phyloP scores from a whole-genome alignment of 2,113 vertebrate genomes.

The Atlantisia rogersi region DNA sequence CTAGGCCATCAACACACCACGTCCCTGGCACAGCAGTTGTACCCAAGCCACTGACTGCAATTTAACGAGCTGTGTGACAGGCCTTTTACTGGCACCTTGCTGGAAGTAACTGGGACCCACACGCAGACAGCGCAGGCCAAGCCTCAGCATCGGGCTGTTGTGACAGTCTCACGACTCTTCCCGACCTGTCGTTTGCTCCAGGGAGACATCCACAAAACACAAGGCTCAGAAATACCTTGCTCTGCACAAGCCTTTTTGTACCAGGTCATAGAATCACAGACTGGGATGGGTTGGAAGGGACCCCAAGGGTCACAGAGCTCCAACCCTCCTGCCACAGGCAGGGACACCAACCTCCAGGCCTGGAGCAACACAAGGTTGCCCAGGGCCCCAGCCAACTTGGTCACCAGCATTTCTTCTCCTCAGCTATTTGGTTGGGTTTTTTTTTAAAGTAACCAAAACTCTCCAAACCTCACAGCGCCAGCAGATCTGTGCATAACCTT shows the following conservation, averaged over 20 bases:
- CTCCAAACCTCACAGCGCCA: not conserved
- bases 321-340: too few relatives aligned
- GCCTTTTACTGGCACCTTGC: not conserved
- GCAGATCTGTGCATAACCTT: not conserved
- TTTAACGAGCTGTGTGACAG: not conserved
- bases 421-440: not conserved
- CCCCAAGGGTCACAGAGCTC: too few relatives aligned
- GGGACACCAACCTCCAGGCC: too few relatives aligned
- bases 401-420: not conserved
- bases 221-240: not conserved
- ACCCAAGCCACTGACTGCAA: not conserved
- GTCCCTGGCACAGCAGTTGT: not conserved
- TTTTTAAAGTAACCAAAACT: not conserved
- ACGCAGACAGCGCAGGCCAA: not conserved
- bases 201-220: not conserved
- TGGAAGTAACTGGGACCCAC: not conserved
- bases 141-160: rapidly evolving
- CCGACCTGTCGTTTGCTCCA: too few relatives aligned
- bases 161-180: not conserved
- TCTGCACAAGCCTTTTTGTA: not conserved
- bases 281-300: too few relatives aligned
- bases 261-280: too few relatives aligned
- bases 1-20: not conserved
- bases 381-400: too few relatives aligned
- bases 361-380: too few relatives aligned